Evolutionary conservation across 1,140 invertebrate species (phyloP).

Genomic region (Ceratina japonica): DNA sequence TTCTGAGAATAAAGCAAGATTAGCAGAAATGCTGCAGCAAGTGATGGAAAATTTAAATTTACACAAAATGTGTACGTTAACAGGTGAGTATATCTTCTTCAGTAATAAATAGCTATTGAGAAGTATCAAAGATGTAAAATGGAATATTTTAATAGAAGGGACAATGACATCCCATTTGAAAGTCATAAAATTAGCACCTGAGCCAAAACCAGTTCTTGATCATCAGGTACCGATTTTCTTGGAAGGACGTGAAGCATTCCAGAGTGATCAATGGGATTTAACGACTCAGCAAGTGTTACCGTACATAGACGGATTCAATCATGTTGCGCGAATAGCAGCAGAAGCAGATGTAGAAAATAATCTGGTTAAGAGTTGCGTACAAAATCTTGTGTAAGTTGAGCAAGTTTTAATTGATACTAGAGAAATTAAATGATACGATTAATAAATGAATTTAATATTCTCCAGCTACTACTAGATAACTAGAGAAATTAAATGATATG

Average conservation of each 20-base stretch:
- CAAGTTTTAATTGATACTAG: too few relatives aligned
- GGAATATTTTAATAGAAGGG: constrained; percentile 80
- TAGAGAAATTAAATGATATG: too few relatives aligned
- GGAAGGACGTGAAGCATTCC: constrained; percentile 80
- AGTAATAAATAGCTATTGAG: not conserved
- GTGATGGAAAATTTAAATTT: constrained; percentile 90
- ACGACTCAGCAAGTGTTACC: constrained; percentile 94
- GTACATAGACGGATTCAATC: constrained; percentile 95
- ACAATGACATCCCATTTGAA: constrained; percentile 90
- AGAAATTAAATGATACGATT: not conserved
- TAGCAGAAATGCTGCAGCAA: constrained; percentile 87
- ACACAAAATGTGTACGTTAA: constrained; percentile 87
- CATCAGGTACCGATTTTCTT: constrained; percentile 95
- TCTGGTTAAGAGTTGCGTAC: constrained; percentile 95
- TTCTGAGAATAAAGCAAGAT: constrained; percentile 81
- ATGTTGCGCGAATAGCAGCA: constrained; percentile 89
- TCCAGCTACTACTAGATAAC: constrained; percentile 85
- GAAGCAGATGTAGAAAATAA: constrained; percentile 95
- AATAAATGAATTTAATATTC: constrained; percentile 30
- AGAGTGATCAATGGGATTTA: constrained; percentile 91
- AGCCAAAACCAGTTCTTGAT: constrained; percentile 91
- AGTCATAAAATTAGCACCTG: constrained; percentile 87
- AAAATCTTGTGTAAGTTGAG: constrained; percentile 91
- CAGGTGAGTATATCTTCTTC: constrained; percentile 80
- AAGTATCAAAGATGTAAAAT: constrained; percentile 3